Percentiles rank a stretch among this genome's conserved stretches.
These are phyloP conservation scores for Drosophila infuscata DNA, from an alignment of 2,888 invertebrate genomes.

Conservation along the genomic window DNA sequence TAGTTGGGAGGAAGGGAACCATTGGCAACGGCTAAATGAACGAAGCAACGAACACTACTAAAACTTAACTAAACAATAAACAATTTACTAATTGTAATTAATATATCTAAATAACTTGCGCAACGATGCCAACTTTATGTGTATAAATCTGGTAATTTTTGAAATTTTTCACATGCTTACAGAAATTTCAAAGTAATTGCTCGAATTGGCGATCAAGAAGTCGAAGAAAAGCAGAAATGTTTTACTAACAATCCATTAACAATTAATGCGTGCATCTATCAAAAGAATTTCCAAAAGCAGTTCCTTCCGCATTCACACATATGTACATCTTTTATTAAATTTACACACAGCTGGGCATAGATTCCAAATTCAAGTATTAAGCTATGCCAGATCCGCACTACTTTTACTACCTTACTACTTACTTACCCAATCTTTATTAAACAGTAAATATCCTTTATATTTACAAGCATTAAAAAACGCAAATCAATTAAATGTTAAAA, in stretches of 20 bases:
- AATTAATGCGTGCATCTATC: constrained; percentile 56
- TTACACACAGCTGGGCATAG: constrained; percentile 50
- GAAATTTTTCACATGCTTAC: constrained; percentile 62
- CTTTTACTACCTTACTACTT: constrained; percentile 14
- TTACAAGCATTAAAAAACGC: constrained; percentile 19
- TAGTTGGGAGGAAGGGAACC: constrained; percentile 36
- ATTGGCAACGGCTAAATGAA: constrained; percentile 13
- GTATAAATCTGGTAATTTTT: constrained; percentile 69
- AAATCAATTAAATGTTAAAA: constrained; percentile 57
- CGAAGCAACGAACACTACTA: constrained; percentile 59
- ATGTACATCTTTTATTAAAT: constrained; percentile 2
- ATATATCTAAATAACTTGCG: constrained; percentile 27
- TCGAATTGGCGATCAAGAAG: constrained; percentile 31
- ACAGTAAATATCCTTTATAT: constrained; percentile 21
- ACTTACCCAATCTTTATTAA: constrained; percentile 23
- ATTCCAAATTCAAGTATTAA: constrained; percentile 75
- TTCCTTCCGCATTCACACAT: constrained; percentile 57
- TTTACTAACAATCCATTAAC: constrained; percentile 38
- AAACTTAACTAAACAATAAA: constrained; percentile 33
- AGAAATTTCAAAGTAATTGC: constrained; percentile 71
- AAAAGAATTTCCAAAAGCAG: constrained; percentile 52
- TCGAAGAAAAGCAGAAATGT: constrained; percentile 13
- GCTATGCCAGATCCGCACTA: constrained; percentile 47
- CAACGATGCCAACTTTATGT: constrained; percentile 48
- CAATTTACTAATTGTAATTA: constrained; percentile 33